Conservation (phyloP, 2,888 invertebrate species). For the Dione juno region DNA sequence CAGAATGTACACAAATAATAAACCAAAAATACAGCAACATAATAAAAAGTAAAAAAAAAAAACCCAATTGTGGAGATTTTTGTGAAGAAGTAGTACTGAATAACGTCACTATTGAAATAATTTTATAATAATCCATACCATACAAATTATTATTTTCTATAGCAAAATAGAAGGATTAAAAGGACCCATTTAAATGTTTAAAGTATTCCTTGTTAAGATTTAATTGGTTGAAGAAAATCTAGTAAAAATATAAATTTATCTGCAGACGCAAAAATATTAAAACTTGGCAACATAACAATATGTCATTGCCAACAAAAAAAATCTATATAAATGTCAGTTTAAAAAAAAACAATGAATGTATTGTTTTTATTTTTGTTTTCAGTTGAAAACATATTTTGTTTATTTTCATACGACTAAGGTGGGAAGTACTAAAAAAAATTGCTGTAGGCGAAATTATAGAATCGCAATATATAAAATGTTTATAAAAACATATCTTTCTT, state of each 20-base stretch:
- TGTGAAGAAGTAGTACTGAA: too few relatives aligned
- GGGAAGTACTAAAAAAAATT: not conserved
- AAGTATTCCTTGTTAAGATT: too few relatives aligned
- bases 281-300: constrained; percentile 30
- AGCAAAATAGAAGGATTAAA: not conserved
- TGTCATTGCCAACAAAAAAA: constrained; percentile 36
- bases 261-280: constrained; percentile 3
- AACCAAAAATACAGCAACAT: too few relatives aligned
- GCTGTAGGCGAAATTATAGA: not conserved
- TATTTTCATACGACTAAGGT: not conserved
- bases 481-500: too few relatives aligned
- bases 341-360: not conserved
- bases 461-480: not conserved
- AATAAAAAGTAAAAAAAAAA: too few relatives aligned
- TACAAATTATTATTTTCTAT: too few relatives aligned
- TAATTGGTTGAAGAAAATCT: too few relatives aligned
- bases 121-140: not conserved
- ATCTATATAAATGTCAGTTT: not conserved
- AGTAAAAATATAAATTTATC: not conserved
- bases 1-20: too few relatives aligned
- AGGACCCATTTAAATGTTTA: too few relatives aligned
- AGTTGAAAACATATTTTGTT: constrained; percentile 3
- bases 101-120: too few relatives aligned
- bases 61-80: too few relatives aligned
- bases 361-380: not conserved